Evolutionary conservation across 2,797 vertebrate species (phyloP).

Genomic region (Apogon hyalosoma): DNA sequence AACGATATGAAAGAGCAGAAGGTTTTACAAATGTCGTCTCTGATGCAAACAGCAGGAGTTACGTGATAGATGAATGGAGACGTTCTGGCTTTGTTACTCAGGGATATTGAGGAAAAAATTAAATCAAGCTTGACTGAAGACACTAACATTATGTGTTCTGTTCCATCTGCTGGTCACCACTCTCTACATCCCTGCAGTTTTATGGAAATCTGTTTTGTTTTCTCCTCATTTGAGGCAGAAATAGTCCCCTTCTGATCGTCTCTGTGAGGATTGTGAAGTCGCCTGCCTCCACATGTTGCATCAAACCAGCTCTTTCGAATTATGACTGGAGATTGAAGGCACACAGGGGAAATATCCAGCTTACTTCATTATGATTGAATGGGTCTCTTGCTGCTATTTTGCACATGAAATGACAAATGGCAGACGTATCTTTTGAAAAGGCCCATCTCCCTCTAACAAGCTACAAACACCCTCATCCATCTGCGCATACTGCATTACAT

Average conservation of each 20-base stretch:
- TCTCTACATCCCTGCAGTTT: background rate
- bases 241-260: background rate
- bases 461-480: slow-evolving; percentile 9
- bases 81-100: slow-evolving; percentile 6
- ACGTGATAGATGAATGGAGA: slow-evolving; percentile 22
- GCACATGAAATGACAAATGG: slow-evolving; percentile 8
- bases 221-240: background rate
- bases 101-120: slow-evolving; percentile 45
- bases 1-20: slow-evolving; percentile 3
- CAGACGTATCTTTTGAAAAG: slow-evolving; percentile 2
- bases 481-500: slow-evolving; percentile 24
- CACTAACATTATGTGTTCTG: no score
- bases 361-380: slow-evolving; percentile 4
- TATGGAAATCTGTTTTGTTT: background rate
- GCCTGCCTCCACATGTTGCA: background rate
- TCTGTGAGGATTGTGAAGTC: slow-evolving; percentile 1
- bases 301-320: background rate
- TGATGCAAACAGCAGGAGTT: slow-evolving; percentile 7
- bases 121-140: slow-evolving; percentile 16
- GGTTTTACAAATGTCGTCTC: slow-evolving; percentile 3
- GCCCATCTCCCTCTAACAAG: background rate
- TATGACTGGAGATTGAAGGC: background rate
- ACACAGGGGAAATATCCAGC: slow-evolving; percentile 9
- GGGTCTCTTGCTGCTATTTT: slow-evolving; percentile 1
- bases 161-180: slow-evolving; percentile 12